Base-by-base conservation (phyloP, 2,888 invertebrate genomes). In the Nymphalis c-album region DNA sequence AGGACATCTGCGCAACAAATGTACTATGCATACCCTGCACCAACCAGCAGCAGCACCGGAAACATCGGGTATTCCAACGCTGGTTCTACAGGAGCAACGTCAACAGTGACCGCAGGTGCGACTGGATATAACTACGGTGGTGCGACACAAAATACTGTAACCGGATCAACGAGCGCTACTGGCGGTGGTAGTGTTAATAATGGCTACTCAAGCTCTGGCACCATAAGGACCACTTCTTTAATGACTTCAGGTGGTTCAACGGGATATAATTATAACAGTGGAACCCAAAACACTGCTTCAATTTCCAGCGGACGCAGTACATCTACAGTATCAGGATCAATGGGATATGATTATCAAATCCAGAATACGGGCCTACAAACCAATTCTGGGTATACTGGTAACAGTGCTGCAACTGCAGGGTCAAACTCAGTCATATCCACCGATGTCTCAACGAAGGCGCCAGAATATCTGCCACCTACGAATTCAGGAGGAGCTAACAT, bases 21-120 rank as follows among this genome's bases (percentile, higher is more conserved):
- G 90, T 90, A 81, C 84, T 90, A 91, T 80, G 88, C 88, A 64
- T 90, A 90, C 75, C 88, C 90, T 62, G 88, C 76, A 45, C 87
- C 88, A 22, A 73, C 78, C 40, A 74, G 79, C 60, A 81, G 78
- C 57, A 78, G 75, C 74, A 75, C 80, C 18, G 78, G 80, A 59
- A 84, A 78, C 76, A 78, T 80, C 71, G 84, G 85, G n/a, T 80
- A 75, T 67, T 77, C 82, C 8, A 73, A 73, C 31, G 59, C 79
- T 45, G 77, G 76, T 17, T 68, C 76, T 47, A 74, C 79, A 17
- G 64, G 75, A 5, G 72, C 75, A 7, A 71, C 76, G 7, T 68
- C 71, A 18, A 22, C 64, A 50, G 72, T 55, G 13, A 59, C 64
- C 20, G 65, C 71, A 31, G 59, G 63, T 55, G 55, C 58, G 50